Base-by-base conservation (phyloP, 2,888 invertebrate species). In the Aromia moschata region DNA sequence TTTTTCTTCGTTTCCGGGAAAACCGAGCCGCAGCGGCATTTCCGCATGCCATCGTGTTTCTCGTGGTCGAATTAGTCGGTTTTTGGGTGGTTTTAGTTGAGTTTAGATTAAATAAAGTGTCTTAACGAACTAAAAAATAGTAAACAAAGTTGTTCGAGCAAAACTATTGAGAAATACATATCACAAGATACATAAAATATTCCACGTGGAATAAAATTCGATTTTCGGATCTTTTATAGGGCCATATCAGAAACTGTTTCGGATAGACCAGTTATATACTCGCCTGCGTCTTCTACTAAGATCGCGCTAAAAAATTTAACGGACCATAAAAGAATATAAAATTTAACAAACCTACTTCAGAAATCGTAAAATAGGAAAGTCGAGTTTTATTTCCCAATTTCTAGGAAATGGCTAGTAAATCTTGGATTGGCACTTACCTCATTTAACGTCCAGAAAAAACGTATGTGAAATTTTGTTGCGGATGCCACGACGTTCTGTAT, bases 401-500 rank as follows among this genome's bases (percentile, higher is more conserved):
- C 52, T 57, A 56, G 62, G 46, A 65, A 62, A 62, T 64, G 67
- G 56, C 62, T 43, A 58, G 60, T 64, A 62, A 67, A 62, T 49
- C 44, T 17, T 12, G 47, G 52, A 33, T 54, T 54, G 41, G 11
- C 33, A 33, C 40, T 55, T 60, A 40, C 38, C 47, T 33, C 33
- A 11, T 33, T 33, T 33, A 7, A 33, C 3, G n/a, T 33, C 33
- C 2, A 2, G n/a, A 5, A 33, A 33, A 11, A 33, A 10, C 33
- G n/a, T 33, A 33, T 33, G 33, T 33, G 33, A 11, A 33, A 11
- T 33, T 33, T 33, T 33, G 33, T 25, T 25, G 7, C 7, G 7
- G 25, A 25, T 25, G n/a, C n/a, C n/a, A n/a, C n/a, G n/a, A n/a
- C n/a, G n/a, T n/a, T n/a, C n/a, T n/a, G n/a, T n/a, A n/a, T n/a